Percentiles rank a stretch among this genome's conserved stretches.
Evolutionary conservation across 2,797 vertebrate genomes (phyloP).

Genomic region (Pempheris klunzingeri): DNA sequence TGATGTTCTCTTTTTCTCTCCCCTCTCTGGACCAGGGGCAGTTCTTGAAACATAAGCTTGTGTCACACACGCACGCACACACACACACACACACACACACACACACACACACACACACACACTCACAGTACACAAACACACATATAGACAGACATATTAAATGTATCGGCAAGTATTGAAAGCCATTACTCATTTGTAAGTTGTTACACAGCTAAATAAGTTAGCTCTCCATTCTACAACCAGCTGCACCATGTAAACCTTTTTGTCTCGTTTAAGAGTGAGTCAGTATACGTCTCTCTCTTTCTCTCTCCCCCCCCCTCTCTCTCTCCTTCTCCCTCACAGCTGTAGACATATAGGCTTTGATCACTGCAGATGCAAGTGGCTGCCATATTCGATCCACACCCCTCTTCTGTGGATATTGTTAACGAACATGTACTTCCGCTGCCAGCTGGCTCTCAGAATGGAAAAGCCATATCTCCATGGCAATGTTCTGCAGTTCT

Average conservation of each 20-base stretch:
- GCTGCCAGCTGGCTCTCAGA: slow-evolving; percentile 76
- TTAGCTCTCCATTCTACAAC: slow-evolving; percentile 44
- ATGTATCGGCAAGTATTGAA: slow-evolving; percentile 52
- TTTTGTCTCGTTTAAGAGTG: slow-evolving; percentile 71
- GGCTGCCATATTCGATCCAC: slow-evolving; percentile 75
- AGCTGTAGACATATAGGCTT: slow-evolving; percentile 72
- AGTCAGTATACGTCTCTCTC: slow-evolving; percentile 39
- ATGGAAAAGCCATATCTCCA: slow-evolving; percentile 74
- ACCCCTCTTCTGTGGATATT: slow-evolving; percentile 76
- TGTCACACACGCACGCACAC: slow-evolving; percentile 38
- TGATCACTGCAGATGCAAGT: slow-evolving; percentile 74
- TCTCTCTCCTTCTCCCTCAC: slow-evolving; percentile 16
- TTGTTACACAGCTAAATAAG: slow-evolving; percentile 55
- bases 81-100: slow-evolving; percentile 19
- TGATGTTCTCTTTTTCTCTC: slow-evolving; percentile 79
- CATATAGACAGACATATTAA: slow-evolving; percentile 39
- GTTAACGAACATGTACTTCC: slow-evolving; percentile 75
- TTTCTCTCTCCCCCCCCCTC: neutral
- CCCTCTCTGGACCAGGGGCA: slow-evolving; percentile 70
- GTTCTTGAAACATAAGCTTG: slow-evolving; percentile 66
- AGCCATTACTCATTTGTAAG: slow-evolving; percentile 58
- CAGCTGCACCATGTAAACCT: slow-evolving; percentile 71
- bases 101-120: slow-evolving; percentile 40
- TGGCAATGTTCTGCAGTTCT: slow-evolving; percentile 67
- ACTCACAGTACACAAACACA: slow-evolving; percentile 25